Base-by-base conservation (phyloP, 2,797 vertebrate species). In the Danio albolineatus region DNA sequence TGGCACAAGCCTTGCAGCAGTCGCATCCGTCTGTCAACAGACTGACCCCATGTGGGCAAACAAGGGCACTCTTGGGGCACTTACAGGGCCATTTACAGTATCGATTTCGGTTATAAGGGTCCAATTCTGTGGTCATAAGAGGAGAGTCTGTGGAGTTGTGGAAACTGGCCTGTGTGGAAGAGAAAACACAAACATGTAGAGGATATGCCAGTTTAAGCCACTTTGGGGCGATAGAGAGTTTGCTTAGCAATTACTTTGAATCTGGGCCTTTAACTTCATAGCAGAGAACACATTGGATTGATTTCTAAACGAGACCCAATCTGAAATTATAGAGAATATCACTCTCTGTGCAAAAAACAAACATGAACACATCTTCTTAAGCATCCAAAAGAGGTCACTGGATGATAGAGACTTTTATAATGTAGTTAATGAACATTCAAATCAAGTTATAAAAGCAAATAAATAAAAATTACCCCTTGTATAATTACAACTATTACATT, bases 71-170 rank as follows among this genome's bases (percentile, higher is more conserved):
- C 5, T 73, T 57, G 0, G 97, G 95, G 80, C 98, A 99, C 62
- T 96, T 89, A 1, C 98, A 99, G 0, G 98, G 98, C 98, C 98
- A 99, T 87, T 92, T 95, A 88, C 98, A 99, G 90, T 94, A 97
- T 84, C 95, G 94, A 0, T 92, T 92, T 65, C 94, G 92, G 0
- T 90, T 92, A 85, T 91, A 92, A 0, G 10, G 16, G 56, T 95
- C 95, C 51, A 89, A 85, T 1, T 69, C 21, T 0, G 89, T 79
- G 4, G 79, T 81, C 36, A 69, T 39, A 6, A 91, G 83, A 13
- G 91, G 85, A 88, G 87, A 87, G 85, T 90, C 90, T 83, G 89
- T 89, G 88, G 92, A 90, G 85, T 91, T 95, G 91, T 94, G 94
- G 87, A 91, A 91, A 87, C 81, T 87, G 89, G 92, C 93, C 96